Evolutionary conservation across 2,113 vertebrate genomes (phyloP).

Genomic region (Progne subis): DNA sequence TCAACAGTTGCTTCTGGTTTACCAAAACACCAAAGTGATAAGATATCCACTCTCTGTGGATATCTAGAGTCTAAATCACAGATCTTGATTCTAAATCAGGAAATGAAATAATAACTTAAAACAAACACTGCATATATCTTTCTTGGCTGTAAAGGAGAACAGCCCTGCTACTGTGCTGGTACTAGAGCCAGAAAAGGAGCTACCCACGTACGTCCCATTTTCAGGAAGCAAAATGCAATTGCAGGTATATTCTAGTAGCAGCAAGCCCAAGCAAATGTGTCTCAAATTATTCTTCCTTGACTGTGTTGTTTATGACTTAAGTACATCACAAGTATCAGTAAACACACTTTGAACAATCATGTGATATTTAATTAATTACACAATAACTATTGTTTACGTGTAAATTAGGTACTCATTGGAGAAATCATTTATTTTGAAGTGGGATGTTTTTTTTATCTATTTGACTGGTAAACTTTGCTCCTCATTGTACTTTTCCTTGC

Average conservation of each 20-base stretch:
- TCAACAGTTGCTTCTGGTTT: not conserved
- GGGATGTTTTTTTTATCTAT: not conserved
- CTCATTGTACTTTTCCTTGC: not conserved
- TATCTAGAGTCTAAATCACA: not conserved
- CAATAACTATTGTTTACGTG: not conserved
- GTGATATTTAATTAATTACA: constrained; percentile 8
- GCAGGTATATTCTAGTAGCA: not conserved
- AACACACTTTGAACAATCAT: not conserved
- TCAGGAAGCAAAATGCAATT: not conserved
- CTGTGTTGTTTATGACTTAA: not conserved
- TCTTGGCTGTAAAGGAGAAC: not conserved
- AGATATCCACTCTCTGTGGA: not conserved
- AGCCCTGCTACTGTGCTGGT: not conserved
- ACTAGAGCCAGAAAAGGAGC: not conserved
- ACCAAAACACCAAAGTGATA: not conserved
- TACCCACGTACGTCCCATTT: rapidly evolving
- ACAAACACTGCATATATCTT: not conserved
- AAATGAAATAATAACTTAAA: not conserved
- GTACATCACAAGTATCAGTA: not conserved
- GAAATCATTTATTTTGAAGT: not conserved
- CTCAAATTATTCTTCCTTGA: not conserved
- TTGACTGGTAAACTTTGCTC: not conserved
- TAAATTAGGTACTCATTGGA: constrained; percentile 25
- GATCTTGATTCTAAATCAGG: not conserved
- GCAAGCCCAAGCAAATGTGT: not conserved